Base-by-base conservation (phyloP, 2,797 vertebrate genomes). In the Protonibea diacanthus region DNA sequence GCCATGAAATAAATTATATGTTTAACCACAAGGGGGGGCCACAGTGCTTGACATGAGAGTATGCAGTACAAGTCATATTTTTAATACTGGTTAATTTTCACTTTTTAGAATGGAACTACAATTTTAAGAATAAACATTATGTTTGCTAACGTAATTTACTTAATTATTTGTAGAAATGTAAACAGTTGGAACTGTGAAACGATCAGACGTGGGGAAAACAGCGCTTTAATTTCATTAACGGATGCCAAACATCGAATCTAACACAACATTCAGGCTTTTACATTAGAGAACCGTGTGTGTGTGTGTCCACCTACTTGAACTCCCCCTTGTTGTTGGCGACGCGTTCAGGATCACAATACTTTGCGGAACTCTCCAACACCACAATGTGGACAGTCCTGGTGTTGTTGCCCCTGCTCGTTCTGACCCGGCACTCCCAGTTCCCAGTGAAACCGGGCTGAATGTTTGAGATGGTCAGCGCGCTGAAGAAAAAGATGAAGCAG, bases 291-390 rank as follows among this genome's bases (percentile, higher is more conserved):
- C 11, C 65, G 25, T 27, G 25, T 33, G 14, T 10, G n/a, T 1
- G 1, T 10, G 0, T 1, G 9, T 13, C 8, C 20, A 93, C 95
- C 82, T 64, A 99, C 98, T 97, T 97, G 95, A 99, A 99, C 74
- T 99, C 98, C 1, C 98, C 98, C 91, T 98, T 99, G 90, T 99
- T 99, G 94, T 99, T 99, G 25, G 97, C 94, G 75, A 98, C 92
- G 1, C 97, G 95, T 79, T 99, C 98, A 1, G 97, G 95, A 4
- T 94, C 93, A 14, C 98, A 99, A 85, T 98, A 99, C 74, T 98
- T 96, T 0, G 97, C 97, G 13, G 97, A 97, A 81, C 96, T 99
- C 90, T 99, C 97, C 83, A 99, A 85, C 6, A 99, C 98, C 73
- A 99, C 95, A 2, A 99, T 98, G 81, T 98, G 96, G 52, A 99